Evolutionary conservation across 2,113 vertebrate species (phyloP).

Genomic region (Phalacrocorax carbo): DNA sequence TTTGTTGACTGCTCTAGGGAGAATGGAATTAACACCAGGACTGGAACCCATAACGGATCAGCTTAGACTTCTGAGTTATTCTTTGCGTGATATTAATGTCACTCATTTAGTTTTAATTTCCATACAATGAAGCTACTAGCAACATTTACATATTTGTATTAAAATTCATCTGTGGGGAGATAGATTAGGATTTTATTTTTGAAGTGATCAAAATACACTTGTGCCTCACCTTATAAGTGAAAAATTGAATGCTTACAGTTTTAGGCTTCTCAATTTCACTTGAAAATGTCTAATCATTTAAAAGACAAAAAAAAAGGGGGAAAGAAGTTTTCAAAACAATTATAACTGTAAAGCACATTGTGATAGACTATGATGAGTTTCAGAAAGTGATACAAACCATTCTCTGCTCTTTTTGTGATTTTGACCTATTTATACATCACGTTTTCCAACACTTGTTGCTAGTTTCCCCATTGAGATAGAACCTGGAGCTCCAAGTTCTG

Average conservation of each 20-base stretch:
- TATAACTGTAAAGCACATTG: background rate
- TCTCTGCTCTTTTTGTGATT: background rate
- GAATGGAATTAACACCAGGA: background rate
- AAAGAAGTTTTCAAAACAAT: background rate
- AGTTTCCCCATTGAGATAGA: background rate
- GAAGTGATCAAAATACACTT: background rate
- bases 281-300: background rate
- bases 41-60: fast-evolving
- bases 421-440: background rate
- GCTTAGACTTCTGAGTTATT: background rate
- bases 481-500: background rate
- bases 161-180: background rate
- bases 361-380: background rate
- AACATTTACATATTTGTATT: background rate
- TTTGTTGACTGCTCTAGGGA: background rate
- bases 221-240: background rate
- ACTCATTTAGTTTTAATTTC: background rate
- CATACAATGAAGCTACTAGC: background rate
- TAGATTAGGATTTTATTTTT: background rate
- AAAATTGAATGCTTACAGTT: background rate
- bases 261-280: background rate
- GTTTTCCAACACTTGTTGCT: background rate
- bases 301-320: background rate
- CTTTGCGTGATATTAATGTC: background rate
- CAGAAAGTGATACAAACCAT: background rate